Evolutionary conservation across 2,888 invertebrate species (phyloP).

Genomic region (Oxystoma pomonae): DNA sequence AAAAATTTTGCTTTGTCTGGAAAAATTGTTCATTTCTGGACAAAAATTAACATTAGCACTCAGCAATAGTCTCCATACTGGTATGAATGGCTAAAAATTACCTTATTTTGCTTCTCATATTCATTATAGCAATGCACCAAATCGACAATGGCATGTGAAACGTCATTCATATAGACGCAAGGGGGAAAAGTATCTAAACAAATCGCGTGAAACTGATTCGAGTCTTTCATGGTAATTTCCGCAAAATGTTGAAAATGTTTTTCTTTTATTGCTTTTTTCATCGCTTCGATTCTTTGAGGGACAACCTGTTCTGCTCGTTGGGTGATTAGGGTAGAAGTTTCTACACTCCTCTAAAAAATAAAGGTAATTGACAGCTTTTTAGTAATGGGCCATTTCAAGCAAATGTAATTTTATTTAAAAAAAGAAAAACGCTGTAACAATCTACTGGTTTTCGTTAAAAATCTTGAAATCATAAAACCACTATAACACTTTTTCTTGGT

Average conservation of each 20-base stretch:
- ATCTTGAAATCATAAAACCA: no score
- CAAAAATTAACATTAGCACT: no score
- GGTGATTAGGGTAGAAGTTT: constrained; percentile 79
- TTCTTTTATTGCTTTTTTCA: constrained; percentile 56
- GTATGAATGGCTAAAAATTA: no score
- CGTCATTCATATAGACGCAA: constrained; percentile 86
- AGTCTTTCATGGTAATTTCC: constrained; percentile 94
- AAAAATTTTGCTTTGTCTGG: no score
- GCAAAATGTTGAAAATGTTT: constrained; percentile 82
- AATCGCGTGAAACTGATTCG: constrained; percentile 94
- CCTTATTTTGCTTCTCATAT: constrained; percentile 58
- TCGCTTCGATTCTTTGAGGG: constrained; percentile 62
- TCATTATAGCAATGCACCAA: constrained; percentile 83
- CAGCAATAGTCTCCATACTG: no score
- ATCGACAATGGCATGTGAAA: constrained; percentile 74
- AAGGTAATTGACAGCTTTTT: no score
- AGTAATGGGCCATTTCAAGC: no score
- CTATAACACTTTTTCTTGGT: no score
- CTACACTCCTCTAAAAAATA: constrained; percentile 51
- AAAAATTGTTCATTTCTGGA: no score
- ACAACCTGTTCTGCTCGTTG: constrained; percentile 70
- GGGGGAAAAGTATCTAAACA: constrained; percentile 94
- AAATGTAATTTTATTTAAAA: no score
- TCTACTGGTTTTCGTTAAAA: no score
- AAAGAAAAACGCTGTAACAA: no score